Percentiles rank a stretch among this genome's conserved stretches.
Conservation (phyloP, 2,113 vertebrate species). For the Passer montanus region DNA sequence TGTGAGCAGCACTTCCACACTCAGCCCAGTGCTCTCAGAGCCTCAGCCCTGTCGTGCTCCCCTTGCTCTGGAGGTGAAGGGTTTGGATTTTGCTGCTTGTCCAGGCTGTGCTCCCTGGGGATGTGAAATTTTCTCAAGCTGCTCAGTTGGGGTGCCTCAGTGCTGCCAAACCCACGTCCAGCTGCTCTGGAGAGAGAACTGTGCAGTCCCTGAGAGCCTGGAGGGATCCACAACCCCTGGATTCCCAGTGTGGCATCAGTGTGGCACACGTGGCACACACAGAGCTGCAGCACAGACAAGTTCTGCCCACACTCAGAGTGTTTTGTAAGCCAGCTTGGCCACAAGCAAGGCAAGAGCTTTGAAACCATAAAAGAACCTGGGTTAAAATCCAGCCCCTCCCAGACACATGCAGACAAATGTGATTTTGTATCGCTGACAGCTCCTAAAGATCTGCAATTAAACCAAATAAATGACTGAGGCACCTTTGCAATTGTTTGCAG, state of each 20-base stretch:
- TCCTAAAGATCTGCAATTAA: neutral
- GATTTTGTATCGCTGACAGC: neutral
- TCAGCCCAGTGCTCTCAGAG: neutral
- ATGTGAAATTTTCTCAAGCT: neutral
- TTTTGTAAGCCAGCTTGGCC: neutral
- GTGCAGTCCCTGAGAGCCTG: neutral
- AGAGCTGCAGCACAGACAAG: neutral
- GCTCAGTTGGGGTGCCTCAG: neutral
- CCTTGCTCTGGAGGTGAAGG: neutral
- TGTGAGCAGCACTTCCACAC: neutral
- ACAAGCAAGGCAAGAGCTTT: neutral
- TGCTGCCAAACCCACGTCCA: neutral
- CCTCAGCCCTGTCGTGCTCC: neutral
- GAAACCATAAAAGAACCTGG: neutral
- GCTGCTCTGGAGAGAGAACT: neutral
- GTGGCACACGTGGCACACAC: neutral
- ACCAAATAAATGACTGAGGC: neutral
- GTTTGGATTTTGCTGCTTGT: neutral
- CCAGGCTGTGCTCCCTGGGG: neutral
- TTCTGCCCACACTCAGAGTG: accelerated
- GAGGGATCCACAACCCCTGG: neutral
- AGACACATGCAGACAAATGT: neutral
- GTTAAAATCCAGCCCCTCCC: neutral
- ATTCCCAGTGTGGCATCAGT: neutral
- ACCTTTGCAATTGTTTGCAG: neutral